A percentile compares a stretch with the other conserved stretches of the same genome.
Conservation (phyloP, 2,888 invertebrate species). For the Apotomis turbidana region DNA sequence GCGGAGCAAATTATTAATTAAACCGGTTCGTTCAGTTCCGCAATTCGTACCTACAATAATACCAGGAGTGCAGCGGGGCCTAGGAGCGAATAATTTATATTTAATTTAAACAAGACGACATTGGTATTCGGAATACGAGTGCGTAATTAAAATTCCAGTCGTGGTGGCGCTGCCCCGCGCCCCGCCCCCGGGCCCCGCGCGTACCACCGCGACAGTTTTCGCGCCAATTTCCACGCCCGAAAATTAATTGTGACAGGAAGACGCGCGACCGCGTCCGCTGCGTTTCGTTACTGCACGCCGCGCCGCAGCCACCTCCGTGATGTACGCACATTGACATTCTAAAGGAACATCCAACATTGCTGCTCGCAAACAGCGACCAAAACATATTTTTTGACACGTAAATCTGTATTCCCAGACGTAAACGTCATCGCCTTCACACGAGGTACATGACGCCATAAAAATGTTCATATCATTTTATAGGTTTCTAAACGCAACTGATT, state of each 20-base stretch:
- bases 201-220: constrained; percentile 79
- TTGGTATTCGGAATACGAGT: constrained; percentile 83
- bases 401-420: constrained; percentile 20
- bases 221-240: constrained; percentile 84
- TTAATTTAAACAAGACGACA: constrained; percentile 84
- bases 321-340: constrained; percentile 51
- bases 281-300: constrained; percentile 73
- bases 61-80: constrained; percentile 75
- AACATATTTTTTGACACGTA: neutral
- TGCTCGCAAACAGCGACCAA: neutral
- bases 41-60: constrained; percentile 65
- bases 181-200: constrained; percentile 53
- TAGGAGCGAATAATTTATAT: constrained; percentile 83
- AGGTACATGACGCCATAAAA: constrained; percentile 28
- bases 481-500: constrained; percentile 54
- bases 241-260: constrained; percentile 85
- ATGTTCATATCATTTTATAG: constrained; percentile 24
- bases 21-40: constrained; percentile 75
- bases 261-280: constrained; percentile 79
- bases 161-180: constrained; percentile 68
- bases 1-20: constrained; percentile 62
- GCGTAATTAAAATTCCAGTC: constrained; percentile 84
- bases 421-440: constrained; percentile 29
- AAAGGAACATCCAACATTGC: neutral
- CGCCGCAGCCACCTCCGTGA: constrained; percentile 63